Evolutionary conservation across 2,888 invertebrate species (phyloP).

Genomic region (Entomobrya multifasciata): DNA sequence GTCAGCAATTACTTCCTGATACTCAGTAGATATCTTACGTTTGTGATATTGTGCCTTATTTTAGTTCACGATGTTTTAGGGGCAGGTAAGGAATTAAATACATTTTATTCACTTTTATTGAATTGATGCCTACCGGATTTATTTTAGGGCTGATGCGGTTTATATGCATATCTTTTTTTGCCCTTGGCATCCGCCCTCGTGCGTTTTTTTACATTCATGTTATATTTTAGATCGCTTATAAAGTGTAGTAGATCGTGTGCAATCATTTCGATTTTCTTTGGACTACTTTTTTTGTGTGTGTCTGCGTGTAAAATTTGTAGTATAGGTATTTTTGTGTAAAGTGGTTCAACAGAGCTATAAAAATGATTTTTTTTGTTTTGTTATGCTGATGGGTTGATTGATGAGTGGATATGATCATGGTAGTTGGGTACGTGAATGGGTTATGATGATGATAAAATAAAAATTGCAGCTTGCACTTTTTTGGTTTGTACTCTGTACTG

Average conservation of each 20-base stretch:
- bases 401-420: not conserved
- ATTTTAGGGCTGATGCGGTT: not conserved
- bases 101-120: not conserved
- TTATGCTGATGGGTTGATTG: slow-evolving; percentile 15
- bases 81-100: slow-evolving; percentile 42
- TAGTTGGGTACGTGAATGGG: no score
- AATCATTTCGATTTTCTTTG: slow-evolving; percentile 54
- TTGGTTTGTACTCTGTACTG: not conserved
- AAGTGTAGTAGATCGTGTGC: not conserved
- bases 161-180: not conserved
- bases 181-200: slow-evolving; percentile 56
- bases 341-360: not conserved
- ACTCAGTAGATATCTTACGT: slow-evolving; percentile 50
- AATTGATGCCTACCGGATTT: slow-evolving; percentile 2
- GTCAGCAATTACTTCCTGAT: slow-evolving; percentile 56
- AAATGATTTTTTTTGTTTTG: not conserved
- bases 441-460: no score
- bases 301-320: not conserved
- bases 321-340: not conserved
- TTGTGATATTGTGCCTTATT: slow-evolving; percentile 71
- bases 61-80: slow-evolving; percentile 51
- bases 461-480: slow-evolving; percentile 11
- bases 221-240: not conserved
- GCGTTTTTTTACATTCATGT: not conserved
- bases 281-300: slow-evolving; percentile 38